A percentile compares a stretch with the other conserved stretches of the same genome.
Conservation (phyloP, 2,113 vertebrate genomes). For the Stictonetta naevosa region DNA sequence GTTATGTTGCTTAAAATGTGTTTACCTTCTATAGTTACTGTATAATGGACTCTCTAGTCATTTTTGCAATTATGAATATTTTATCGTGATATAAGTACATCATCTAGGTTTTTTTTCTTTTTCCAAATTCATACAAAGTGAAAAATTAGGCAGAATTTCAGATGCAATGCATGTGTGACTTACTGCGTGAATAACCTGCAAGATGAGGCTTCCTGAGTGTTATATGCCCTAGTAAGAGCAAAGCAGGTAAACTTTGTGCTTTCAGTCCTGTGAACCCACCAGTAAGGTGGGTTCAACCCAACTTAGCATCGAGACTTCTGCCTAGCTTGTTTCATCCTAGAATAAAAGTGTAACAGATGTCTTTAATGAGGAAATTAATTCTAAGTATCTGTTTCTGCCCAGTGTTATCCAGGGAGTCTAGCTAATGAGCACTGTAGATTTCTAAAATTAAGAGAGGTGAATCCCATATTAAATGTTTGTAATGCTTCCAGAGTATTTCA, state of each 20-base stretch:
- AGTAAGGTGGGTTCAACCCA: neutral
- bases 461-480: neutral
- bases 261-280: too few relatives aligned
- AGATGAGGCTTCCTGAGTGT: accelerated
- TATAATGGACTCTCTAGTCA: accelerated
- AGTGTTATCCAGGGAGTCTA: neutral
- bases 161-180: neutral
- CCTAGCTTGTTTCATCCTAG: neutral
- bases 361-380: neutral
- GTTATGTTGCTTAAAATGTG: neutral
- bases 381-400: neutral
- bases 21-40: accelerated
- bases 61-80: neutral
- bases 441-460: neutral
- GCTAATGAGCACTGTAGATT: neutral
- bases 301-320: neutral
- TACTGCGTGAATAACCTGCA: neutral
- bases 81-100: neutral
- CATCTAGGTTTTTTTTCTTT: neutral
- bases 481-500: neutral
- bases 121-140: too few relatives aligned
- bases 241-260: accelerated
- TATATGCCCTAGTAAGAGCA: neutral
- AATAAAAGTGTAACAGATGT: neutral
- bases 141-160: too few relatives aligned